A percentile compares a stretch with the other conserved stretches of the same genome.
Evolutionary conservation across 1,140 invertebrate species (phyloP).

Genomic region (Drosophila bocki): DNA sequence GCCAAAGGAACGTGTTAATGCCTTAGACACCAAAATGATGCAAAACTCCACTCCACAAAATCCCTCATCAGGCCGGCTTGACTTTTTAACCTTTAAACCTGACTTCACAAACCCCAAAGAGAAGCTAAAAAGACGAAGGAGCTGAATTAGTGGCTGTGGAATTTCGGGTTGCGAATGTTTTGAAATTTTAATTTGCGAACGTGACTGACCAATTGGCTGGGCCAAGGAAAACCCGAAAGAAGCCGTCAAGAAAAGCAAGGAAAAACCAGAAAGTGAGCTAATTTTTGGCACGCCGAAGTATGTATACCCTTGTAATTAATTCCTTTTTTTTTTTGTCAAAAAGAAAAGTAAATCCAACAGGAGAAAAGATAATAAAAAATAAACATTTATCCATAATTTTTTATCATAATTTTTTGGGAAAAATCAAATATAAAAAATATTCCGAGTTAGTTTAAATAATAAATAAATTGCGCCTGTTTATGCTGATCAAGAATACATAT

Average conservation of each 20-base stretch:
- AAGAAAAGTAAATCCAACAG: too few relatives aligned
- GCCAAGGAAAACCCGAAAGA: background rate
- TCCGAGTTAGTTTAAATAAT: too few relatives aligned
- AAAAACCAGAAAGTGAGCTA: background rate
- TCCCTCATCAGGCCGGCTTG: conserved; percentile 28
- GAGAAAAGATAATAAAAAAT: too few relatives aligned
- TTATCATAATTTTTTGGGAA: too few relatives aligned
- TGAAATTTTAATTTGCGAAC: conserved; percentile 50
- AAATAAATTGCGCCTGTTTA: too few relatives aligned
- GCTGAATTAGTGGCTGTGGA: conserved; percentile 29
- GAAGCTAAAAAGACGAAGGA: background rate
- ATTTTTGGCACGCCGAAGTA: too few relatives aligned
- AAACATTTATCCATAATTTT: too few relatives aligned
- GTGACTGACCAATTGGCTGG: conserved; percentile 38
- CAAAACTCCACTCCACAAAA: conserved; percentile 24
- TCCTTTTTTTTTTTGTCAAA: too few relatives aligned
- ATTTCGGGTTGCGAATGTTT: conserved; percentile 30
- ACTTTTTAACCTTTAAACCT: conserved; percentile 39
- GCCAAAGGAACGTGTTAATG: conserved; percentile 68
- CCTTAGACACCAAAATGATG: conserved; percentile 50
- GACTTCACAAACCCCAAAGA: conserved; percentile 2
- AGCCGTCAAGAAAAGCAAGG: background rate
- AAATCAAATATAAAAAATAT: too few relatives aligned
- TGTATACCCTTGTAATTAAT: too few relatives aligned
- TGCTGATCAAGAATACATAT: background rate